A percentile compares a stretch with the other conserved stretches of the same genome.
These are phyloP conservation scores for Agrypnia vestita DNA, from an alignment of 1,140 invertebrate species.

Conservation along the genomic window DNA sequence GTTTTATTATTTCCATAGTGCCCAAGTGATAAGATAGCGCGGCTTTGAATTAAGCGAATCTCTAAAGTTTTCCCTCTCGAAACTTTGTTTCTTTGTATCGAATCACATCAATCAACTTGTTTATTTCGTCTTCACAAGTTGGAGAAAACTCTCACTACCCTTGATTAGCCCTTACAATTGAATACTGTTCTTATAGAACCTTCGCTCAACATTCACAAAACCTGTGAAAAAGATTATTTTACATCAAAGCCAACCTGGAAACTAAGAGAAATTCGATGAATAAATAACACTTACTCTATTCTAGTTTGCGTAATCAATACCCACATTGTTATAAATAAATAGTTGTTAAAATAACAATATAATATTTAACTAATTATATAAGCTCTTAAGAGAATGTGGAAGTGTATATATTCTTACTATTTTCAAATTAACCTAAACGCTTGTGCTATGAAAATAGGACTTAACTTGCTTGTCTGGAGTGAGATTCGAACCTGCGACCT, in stretches of 20 bases:
- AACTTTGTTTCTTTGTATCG: conserved; percentile 26
- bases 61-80: neutral
- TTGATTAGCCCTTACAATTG: conserved; percentile 29
- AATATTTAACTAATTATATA: too few relatives aligned
- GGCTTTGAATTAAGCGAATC: neutral
- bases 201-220: conserved; percentile 7
- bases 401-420: too few relatives aligned
- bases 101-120: conserved; percentile 24
- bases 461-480: too few relatives aligned
- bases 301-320: too few relatives aligned
- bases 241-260: conserved; percentile 36
- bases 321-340: too few relatives aligned
- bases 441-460: too few relatives aligned
- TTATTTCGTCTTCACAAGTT: conserved; percentile 21
- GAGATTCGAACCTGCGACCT: too few relatives aligned
- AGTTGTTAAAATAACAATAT: too few relatives aligned
- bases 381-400: too few relatives aligned
- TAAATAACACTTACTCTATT: too few relatives aligned
- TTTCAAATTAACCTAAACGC: too few relatives aligned
- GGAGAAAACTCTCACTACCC: neutral
- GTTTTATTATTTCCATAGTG: neutral
- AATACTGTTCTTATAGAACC: conserved; percentile 16
- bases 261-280: neutral
- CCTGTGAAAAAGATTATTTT: conserved; percentile 36
- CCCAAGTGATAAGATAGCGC: neutral